Evolutionary conservation across 1,140 invertebrate species (phyloP).

Genomic region (Bombus consobrinus): DNA sequence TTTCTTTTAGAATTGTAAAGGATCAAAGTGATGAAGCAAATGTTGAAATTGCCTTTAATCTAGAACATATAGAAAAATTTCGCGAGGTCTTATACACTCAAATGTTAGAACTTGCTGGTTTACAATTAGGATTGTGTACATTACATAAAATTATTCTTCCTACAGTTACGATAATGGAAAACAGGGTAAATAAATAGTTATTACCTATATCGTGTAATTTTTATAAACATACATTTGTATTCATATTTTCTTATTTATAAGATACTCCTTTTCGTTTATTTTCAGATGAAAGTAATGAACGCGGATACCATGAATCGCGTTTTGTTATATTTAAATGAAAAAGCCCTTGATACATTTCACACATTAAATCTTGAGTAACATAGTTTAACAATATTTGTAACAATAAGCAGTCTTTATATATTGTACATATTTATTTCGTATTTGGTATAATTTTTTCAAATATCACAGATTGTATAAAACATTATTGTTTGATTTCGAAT

Average conservation of each 20-base stretch:
- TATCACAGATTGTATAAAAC: conserved; percentile 9
- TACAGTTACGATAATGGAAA: conserved; percentile 68
- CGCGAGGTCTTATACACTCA: conserved; percentile 66
- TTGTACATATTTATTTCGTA: not conserved
- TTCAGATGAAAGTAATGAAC: conserved; percentile 74
- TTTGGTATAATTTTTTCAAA: not conserved
- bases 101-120: conserved; percentile 55
- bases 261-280: conserved; percentile 35
- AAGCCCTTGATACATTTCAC: conserved; percentile 68
- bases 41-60: conserved; percentile 29
- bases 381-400: not conserved
- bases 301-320: conserved; percentile 59
- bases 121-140: conserved; percentile 71
- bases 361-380: conserved; percentile 32
- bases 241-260: not conserved
- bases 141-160: conserved; percentile 70
- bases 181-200: conserved; percentile 63
- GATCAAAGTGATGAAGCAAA: conserved; percentile 26
- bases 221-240: not conserved
- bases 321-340: conserved; percentile 55
- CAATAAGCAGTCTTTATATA: not conserved
- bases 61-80: conserved; percentile 70
- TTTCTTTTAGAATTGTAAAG: conserved; percentile 58
- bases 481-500: not conserved
- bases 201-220: not conserved